A percentile compares a stretch with the other conserved stretches of the same genome.
These are phyloP conservation scores for Schizaphis graminum DNA, from an alignment of 2,888 invertebrate species.

Conservation along the genomic window DNA sequence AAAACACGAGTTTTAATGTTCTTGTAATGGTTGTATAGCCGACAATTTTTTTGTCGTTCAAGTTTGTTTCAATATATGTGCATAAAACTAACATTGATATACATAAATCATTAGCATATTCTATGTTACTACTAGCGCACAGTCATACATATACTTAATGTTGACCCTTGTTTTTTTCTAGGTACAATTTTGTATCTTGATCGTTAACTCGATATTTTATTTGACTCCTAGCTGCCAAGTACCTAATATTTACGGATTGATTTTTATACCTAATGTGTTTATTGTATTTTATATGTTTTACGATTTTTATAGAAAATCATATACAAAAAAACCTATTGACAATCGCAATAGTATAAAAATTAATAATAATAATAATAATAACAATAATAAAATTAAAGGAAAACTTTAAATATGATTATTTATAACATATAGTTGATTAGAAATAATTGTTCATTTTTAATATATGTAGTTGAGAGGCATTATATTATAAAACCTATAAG, in stretches of 20 bases:
- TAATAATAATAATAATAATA: conserved; percentile 46
- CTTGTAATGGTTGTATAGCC: conserved; percentile 31
- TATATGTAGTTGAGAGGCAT: not conserved
- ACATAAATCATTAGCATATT: conserved; percentile 50
- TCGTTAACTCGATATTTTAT: conserved; percentile 62
- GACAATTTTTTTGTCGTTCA: conserved; percentile 22
- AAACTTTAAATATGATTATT: conserved; percentile 38
- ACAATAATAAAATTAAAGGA: conserved; percentile 30
- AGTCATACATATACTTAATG: conserved; percentile 43
- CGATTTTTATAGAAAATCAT: conserved; percentile 78
- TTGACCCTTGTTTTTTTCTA: conserved; percentile 60
- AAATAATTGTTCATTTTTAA: not conserved
- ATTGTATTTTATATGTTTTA: conserved; percentile 81
- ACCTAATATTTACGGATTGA: conserved; percentile 62
- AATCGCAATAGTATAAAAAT: conserved; percentile 1
- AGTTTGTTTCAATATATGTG: conserved; percentile 50
- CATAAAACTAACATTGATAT: conserved; percentile 53
- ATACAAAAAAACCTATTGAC: conserved; percentile 69
- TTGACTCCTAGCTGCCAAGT: conserved; percentile 64
- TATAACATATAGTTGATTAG: not conserved
- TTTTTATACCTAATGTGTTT: conserved; percentile 75
- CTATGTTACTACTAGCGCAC: conserved; percentile 23
- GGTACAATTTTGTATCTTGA: conserved; percentile 66
- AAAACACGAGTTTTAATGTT: conserved; percentile 46
- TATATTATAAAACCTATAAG: not conserved